Conservation (phyloP, 2,797 vertebrate species). For the Oceanodroma leucorhoa region DNA sequence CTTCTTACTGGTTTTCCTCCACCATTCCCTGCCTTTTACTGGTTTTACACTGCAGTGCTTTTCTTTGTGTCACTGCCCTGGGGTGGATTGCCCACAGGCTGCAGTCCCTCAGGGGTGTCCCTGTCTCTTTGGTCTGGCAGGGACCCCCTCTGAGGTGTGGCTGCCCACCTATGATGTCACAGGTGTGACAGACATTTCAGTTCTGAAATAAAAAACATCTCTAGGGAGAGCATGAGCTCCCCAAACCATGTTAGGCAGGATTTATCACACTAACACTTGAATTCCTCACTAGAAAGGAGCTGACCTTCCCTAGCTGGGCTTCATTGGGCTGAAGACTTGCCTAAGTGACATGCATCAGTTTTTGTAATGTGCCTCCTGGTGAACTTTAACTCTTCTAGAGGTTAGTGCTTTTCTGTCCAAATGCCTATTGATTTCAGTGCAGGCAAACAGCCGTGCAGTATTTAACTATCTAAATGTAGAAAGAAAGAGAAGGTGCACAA, state of each 20-base stretch:
- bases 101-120: not conserved
- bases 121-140: not conserved
- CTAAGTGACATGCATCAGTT: not conserved
- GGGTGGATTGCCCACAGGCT: not conserved
- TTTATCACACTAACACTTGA: not conserved
- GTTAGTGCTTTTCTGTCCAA: not conserved
- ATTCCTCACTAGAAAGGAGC: not conserved
- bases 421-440: not conserved
- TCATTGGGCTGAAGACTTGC: not conserved
- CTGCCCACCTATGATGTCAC: not conserved
- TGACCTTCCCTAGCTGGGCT: not conserved
- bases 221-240: fast-evolving
- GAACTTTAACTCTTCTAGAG: not conserved
- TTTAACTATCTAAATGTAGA: not conserved
- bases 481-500: not conserved
- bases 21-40: not conserved
- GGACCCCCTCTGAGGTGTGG: not conserved
- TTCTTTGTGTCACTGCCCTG: not conserved
- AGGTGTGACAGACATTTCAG: not conserved
- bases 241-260: not conserved
- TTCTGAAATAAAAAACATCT: not conserved
- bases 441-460: not conserved
- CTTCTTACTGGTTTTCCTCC: not conserved
- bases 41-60: not conserved
- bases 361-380: not conserved